Conservation (phyloP, 2,113 vertebrate species). For the Bambusicola thoracicus region DNA sequence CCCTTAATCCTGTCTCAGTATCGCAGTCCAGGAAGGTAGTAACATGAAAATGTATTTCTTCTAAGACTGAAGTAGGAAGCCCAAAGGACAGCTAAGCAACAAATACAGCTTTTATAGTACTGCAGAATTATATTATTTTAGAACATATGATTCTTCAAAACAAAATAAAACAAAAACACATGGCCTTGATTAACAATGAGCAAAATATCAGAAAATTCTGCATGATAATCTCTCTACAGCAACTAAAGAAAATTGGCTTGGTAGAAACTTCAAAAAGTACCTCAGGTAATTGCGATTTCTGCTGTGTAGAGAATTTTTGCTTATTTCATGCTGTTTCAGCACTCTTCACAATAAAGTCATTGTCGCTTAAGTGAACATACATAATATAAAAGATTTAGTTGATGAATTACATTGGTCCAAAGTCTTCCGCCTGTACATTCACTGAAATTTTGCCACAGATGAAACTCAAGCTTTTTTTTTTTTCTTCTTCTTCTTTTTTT, state of each 20-base stretch:
- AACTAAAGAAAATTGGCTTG: background rate
- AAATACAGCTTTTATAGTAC: background rate
- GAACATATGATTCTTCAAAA: background rate
- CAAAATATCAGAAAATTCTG: background rate
- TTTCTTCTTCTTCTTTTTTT: background rate
- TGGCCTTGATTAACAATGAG: background rate
- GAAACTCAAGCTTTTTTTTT: background rate
- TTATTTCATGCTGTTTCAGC: constrained; percentile 28
- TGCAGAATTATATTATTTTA: background rate
- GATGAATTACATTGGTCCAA: constrained; percentile 1
- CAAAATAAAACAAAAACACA: background rate
- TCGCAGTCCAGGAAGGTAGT: background rate
- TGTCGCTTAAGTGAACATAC: constrained; percentile 15
- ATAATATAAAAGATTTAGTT: constrained; percentile 23
- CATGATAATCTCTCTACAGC: background rate
- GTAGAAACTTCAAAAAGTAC: background rate
- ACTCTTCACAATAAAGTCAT: constrained; percentile 24
- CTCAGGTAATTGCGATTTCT: constrained; percentile 30
- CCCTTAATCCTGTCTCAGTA: background rate
- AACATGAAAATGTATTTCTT: background rate
- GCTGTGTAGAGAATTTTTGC: background rate
- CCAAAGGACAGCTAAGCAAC: background rate
- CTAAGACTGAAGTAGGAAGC: background rate
- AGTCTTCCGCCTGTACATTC: background rate
- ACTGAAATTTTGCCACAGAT: background rate